Conservation (phyloP, 2,888 invertebrate genomes). For the Frankliniella intonsa region DNA sequence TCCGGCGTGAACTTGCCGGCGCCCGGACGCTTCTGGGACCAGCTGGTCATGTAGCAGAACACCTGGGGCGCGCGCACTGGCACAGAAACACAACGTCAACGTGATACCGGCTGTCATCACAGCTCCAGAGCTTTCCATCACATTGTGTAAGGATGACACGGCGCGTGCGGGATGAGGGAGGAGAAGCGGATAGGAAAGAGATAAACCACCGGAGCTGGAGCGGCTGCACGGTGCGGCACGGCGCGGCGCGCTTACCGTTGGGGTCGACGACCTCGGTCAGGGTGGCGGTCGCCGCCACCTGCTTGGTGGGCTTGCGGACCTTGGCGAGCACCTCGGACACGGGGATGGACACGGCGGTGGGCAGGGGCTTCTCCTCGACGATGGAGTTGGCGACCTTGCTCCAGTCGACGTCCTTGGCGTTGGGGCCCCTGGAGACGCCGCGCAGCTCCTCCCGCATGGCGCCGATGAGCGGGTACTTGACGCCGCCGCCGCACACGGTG, state of each 20-base stretch:
- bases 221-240: no score
- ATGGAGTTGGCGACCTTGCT: constrained; percentile 66
- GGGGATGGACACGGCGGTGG: constrained; percentile 70
- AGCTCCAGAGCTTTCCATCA: neutral
- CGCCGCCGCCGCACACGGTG: constrained; percentile 72
- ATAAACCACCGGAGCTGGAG: neutral
- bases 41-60: constrained; percentile 93
- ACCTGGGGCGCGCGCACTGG: constrained; percentile 79
- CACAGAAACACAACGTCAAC: neutral
- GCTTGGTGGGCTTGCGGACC: constrained; percentile 58
- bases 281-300: constrained; percentile 51
- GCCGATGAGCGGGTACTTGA: constrained; percentile 83
- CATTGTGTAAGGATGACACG: neutral
- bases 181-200: neutral
- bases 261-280: constrained; percentile 49
- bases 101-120: neutral
- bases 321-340: constrained; percentile 64
- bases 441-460: constrained; percentile 87
- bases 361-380: constrained; percentile 48
- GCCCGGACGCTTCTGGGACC: constrained; percentile 89
- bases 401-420: constrained; percentile 84
- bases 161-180: neutral
- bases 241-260: constrained; percentile 53
- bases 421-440: constrained; percentile 76
- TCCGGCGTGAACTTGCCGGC: constrained; percentile 84